Percentiles rank a stretch among this genome's conserved stretches.
Conservation (phyloP, 1,140 invertebrate species). For the Drosophila ficusphila region DNA sequence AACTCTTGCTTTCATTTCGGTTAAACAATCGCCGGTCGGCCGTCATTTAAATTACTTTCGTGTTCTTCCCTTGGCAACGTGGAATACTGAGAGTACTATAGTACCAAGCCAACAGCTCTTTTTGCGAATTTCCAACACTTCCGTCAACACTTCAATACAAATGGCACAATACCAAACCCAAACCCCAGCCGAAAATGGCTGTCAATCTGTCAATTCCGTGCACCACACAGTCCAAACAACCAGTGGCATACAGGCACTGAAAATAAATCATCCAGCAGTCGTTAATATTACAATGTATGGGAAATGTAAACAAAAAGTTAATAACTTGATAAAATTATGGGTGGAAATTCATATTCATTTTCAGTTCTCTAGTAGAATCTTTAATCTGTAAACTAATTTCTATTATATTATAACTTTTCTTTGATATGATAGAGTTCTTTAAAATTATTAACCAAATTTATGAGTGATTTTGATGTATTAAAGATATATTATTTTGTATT, state of each 20-base stretch:
- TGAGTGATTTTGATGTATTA: no score
- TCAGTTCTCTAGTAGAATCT: no score
- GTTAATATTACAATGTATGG: no score
- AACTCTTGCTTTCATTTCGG: constrained; percentile 68
- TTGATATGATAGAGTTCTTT: no score
- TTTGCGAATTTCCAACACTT: constrained; percentile 77
- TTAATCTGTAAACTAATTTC: no score
- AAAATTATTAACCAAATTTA: no score
- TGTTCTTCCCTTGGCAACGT: constrained; percentile 46
- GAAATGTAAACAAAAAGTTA: no score
- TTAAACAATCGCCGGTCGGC: constrained; percentile 54
- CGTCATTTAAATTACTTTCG: constrained; percentile 75
- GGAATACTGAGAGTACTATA: constrained; percentile 21
- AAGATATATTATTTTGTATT: no score
- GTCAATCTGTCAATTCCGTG: constrained; percentile 73
- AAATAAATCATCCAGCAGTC: not conserved
- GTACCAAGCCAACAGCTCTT: constrained; percentile 48
- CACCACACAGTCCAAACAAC: constrained; percentile 17
- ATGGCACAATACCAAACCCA: constrained; percentile 23
- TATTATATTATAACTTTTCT: no score
- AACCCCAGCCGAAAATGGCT: constrained; percentile 61
- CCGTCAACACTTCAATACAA: constrained; percentile 75
- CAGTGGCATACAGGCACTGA: constrained; percentile 1
- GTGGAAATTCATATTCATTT: no score
- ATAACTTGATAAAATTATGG: no score